A percentile compares a stretch with the other conserved stretches of the same genome.
Conservation (phyloP, 1,140 invertebrate species). For the Goniozus legneri region DNA sequence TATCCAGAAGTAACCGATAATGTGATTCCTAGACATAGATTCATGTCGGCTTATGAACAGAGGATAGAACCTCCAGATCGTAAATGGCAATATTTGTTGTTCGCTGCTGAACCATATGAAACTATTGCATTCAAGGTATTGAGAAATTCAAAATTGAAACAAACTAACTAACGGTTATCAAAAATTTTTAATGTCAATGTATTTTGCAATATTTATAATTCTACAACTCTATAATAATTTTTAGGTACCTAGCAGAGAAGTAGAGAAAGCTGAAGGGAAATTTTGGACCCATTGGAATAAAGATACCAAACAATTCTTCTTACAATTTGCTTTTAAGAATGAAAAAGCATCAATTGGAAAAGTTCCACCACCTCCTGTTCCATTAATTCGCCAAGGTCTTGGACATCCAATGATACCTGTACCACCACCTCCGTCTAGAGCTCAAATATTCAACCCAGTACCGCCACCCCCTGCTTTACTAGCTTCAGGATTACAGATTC, state of each 20-base stretch:
- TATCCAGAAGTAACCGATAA: constrained; percentile 97
- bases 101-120: constrained; percentile 99
- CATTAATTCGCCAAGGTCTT: constrained; percentile 47
- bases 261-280: constrained; percentile 95
- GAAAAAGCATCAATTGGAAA: constrained; percentile 70
- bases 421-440: constrained; percentile 58
- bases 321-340: constrained; percentile 92
- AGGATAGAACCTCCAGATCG: constrained; percentile 98
- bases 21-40: constrained; percentile 90
- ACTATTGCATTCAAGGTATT: constrained; percentile 95
- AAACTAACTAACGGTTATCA: neutral
- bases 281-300: constrained; percentile 99
- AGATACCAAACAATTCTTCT: constrained; percentile 97
- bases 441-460: constrained; percentile 68
- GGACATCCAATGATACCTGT: constrained; percentile 52
- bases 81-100: constrained; percentile 99
- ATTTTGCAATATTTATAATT: too few species aligned
- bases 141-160: neutral
- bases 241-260: constrained; percentile 93
- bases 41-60: constrained; percentile 99
- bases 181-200: too few species aligned
- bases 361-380: constrained; percentile 62
- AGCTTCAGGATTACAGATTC: constrained; percentile 59
- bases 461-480: constrained; percentile 66
- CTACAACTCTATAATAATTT: too few species aligned